phyloP scores from a whole-genome alignment of 1,140 invertebrate species.

The Macrosteles quadrilineatus region DNA sequence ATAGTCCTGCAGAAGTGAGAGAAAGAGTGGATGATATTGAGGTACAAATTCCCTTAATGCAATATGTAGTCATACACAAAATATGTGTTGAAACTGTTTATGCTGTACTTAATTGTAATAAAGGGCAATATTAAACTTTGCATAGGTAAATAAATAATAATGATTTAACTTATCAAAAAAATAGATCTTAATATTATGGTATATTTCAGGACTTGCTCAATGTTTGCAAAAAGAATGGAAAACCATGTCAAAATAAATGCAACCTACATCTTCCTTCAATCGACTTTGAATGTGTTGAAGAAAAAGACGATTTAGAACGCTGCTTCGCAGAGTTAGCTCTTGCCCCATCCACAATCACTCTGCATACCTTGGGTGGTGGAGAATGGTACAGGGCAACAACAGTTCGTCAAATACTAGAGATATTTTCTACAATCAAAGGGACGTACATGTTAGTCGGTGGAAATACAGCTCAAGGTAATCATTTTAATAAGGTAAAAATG shows the following conservation, averaged over 20 bases:
- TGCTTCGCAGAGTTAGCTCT: not conserved
- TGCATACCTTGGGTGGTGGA: not conserved
- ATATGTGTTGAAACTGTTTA: too few species aligned
- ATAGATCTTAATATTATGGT: too few species aligned
- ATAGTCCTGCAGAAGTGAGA: constrained; percentile 45
- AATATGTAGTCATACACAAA: too few species aligned
- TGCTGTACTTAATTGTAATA: too few species aligned
- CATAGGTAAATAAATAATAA: too few species aligned
- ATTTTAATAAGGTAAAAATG: not conserved
- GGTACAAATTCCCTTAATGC: not conserved
- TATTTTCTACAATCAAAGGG: constrained; percentile 4
- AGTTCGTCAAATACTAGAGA: constrained; percentile 18
- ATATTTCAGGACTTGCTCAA: constrained; percentile 12
- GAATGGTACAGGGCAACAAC: constrained; percentile 8
- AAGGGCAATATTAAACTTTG: too few species aligned
- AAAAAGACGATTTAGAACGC: not conserved
- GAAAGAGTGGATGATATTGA: not conserved
- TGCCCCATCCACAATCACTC: not conserved
- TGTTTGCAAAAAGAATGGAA: constrained; percentile 3
- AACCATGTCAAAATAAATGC: not conserved
- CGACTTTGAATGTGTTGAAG: too few species aligned
- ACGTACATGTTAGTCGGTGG: constrained; percentile 25
- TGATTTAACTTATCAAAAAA: too few species aligned
- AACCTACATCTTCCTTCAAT: not conserved
- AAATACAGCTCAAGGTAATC: constrained; percentile 20